These are phyloP conservation scores for Bombus impatiens DNA, from an alignment of 1,140 invertebrate genomes.

Conservation along the genomic window DNA sequence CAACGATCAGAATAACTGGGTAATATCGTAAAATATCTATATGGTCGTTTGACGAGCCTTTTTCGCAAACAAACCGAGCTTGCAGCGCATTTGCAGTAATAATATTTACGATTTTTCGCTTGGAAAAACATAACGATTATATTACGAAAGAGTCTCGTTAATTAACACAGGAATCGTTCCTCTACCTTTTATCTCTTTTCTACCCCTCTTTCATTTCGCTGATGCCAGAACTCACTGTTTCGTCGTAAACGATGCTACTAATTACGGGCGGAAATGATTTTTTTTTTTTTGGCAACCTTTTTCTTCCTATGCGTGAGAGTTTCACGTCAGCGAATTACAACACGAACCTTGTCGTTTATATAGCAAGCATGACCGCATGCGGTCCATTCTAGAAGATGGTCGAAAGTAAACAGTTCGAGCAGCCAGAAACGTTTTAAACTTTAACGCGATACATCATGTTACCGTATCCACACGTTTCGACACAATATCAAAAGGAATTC, in stretches of 20 bases:
- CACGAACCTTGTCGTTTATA: conserved; percentile 11
- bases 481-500: background rate
- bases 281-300: background rate
- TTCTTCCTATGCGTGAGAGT: background rate
- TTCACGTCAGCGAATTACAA: conserved; percentile 44
- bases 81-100: conserved; percentile 1
- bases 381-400: too few relatives aligned
- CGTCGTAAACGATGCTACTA: conserved; percentile 50
- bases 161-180: conserved; percentile 43
- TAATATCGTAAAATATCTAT: background rate
- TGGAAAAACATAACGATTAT: background rate
- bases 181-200: background rate
- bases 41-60: background rate
- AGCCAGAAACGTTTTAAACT: conserved; percentile 10
- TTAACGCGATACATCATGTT: background rate
- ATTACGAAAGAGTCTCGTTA: conserved; percentile 45
- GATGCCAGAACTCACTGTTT: conserved; percentile 8
- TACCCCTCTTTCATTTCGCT: conserved; percentile 25
- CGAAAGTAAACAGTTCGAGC: background rate
- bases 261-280: conserved; percentile 47
- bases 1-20: background rate
- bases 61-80: background rate
- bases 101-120: conserved; percentile 27
- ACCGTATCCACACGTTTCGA: too few relatives aligned
- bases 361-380: background rate